A percentile compares a stretch with the other conserved stretches of the same genome.
Conservation (phyloP, 2,113 vertebrate genomes). For the Oncorhynchus keta region DNA sequence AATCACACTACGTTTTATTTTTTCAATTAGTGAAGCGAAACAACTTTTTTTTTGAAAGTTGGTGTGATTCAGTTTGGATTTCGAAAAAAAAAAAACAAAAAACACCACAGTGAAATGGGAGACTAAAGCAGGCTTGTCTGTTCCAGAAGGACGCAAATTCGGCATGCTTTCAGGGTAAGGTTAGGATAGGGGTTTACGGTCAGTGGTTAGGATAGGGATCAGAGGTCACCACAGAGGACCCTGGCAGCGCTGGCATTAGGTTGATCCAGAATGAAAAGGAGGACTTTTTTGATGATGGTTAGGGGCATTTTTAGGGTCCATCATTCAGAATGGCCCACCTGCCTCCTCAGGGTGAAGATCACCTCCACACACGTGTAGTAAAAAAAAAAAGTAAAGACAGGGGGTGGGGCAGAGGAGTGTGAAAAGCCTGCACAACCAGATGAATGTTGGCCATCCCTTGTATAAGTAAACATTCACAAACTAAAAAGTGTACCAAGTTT, state of each 20-base stretch:
- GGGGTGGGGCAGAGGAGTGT: background rate
- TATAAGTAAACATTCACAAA: background rate
- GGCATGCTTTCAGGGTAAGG: no score
- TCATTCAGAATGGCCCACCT: slow-evolving; percentile 99
- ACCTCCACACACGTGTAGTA: slow-evolving; percentile 99
- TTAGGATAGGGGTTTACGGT: no score
- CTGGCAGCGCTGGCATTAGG: slow-evolving; percentile 94
- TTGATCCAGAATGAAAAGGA: slow-evolving; percentile 99
- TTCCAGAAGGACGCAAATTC: no score
- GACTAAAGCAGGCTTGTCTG: no score
- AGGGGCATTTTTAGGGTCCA: slow-evolving; percentile 95
- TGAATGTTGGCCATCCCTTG: background rate
- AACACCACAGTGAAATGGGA: no score
- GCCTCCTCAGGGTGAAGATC: slow-evolving; percentile 94
- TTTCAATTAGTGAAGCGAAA: no score
- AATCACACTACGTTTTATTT: no score
- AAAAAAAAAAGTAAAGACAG: slow-evolving; percentile 56
- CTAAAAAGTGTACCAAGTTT: no score
- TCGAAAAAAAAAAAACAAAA: no score
- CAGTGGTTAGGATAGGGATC: slow-evolving; percentile 1
- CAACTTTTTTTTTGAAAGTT: no score
- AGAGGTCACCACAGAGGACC: slow-evolving; percentile 84
- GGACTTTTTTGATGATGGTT: slow-evolving; percentile 94
- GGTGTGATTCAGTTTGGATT: no score
- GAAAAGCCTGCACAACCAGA: background rate